Percentiles rank a stretch among this genome's conserved stretches.
Conservation (phyloP, 1,140 invertebrate species). For the Drosophila parvula region DNA sequence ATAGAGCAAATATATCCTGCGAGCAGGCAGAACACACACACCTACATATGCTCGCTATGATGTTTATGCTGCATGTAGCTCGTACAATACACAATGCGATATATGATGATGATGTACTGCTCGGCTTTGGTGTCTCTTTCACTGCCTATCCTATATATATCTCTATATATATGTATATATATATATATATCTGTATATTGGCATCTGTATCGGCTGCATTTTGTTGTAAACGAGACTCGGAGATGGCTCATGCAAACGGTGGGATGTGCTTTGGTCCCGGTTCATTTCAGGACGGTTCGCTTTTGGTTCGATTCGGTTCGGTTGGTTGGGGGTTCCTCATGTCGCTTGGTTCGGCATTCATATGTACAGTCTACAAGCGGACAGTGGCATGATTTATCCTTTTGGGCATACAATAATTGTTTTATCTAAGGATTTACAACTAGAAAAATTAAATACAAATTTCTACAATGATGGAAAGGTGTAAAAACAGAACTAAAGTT, state of each 20-base stretch:
- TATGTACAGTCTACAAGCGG: conserved; percentile 36
- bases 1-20: conserved; percentile 26
- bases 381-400: neutral
- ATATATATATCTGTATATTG: conserved; percentile 11
- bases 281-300: neutral
- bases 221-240: conserved; percentile 54
- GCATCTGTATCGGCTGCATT: conserved; percentile 48
- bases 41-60: conserved; percentile 9
- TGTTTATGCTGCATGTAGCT: conserved; percentile 32
- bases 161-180: conserved; percentile 5
- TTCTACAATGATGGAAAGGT: neutral
- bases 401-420: neutral
- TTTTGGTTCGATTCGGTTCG: conserved; percentile 1
- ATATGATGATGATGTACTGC: conserved; percentile 47
- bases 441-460: neutral
- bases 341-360: conserved; percentile 46
- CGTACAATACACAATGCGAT: conserved; percentile 31
- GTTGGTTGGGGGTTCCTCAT: conserved; percentile 13
- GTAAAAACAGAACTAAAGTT: neutral
- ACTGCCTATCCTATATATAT: conserved; percentile 18
- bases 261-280: conserved; percentile 7
- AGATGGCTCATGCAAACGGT: conserved; percentile 30
- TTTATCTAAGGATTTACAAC: too few species aligned
- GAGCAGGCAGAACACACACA: neutral
- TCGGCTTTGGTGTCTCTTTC: conserved; percentile 22